Percentiles rank a stretch among this genome's conserved stretches.
These are phyloP conservation scores for Metridium senile DNA, from an alignment of 92 coral and sea anemone species.

Conservation along the genomic window DNA sequence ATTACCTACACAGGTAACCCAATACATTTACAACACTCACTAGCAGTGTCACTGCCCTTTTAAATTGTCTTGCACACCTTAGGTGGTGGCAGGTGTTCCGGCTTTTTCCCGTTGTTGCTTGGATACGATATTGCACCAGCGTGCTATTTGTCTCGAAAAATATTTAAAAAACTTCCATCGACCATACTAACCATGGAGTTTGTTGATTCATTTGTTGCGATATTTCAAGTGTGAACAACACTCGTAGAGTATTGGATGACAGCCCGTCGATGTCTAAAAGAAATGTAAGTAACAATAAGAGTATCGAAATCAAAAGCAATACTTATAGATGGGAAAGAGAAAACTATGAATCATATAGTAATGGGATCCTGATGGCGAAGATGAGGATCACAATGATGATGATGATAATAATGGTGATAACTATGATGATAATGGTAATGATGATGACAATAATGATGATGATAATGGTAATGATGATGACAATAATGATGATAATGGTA, in stretches of 20 bases:
- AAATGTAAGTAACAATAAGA: too few relatives aligned
- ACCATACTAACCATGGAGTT: not conserved
- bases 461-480: not conserved
- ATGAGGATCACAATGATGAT: not conserved
- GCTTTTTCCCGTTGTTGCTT: too few relatives aligned
- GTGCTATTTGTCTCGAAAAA: too few relatives aligned
- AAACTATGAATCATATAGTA: not conserved
- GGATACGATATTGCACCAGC: too few relatives aligned
- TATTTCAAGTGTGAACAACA: not conserved
- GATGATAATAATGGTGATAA: not conserved
- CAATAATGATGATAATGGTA: not conserved
- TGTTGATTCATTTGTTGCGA: too few relatives aligned
- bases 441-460: not conserved
- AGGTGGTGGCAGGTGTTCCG: too few relatives aligned
- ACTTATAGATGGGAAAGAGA: not conserved
- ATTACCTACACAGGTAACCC: too few relatives aligned
- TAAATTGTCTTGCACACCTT: too few relatives aligned
- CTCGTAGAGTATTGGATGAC: conserved; percentile 8
- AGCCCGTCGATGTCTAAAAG: conserved; percentile 6
- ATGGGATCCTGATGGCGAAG: not conserved
- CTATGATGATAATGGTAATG: not conserved
- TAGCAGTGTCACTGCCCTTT: too few relatives aligned
- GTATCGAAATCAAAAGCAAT: too few relatives aligned
- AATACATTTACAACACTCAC: too few relatives aligned
- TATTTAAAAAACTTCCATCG: too few relatives aligned